Evolutionary conservation across 2,113 vertebrate genomes (phyloP).

Genomic region (Protomyctophum bolini): DNA sequence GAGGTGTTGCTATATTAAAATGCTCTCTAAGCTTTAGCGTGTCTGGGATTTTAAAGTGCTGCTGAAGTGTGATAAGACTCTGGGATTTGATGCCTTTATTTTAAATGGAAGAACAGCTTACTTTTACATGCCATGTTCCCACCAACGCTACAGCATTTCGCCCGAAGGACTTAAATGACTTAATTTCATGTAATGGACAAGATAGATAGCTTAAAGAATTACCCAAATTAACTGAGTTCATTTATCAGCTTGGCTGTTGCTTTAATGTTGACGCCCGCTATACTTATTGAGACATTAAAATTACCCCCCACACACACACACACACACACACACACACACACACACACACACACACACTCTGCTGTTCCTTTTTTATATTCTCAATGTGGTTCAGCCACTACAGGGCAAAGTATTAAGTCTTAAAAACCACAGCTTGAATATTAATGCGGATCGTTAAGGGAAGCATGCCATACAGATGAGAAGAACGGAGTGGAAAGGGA

Average conservation of each 20-base stretch:
- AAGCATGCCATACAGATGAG: slow-evolving; percentile 28
- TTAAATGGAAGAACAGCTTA: slow-evolving; percentile 33
- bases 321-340: not conserved
- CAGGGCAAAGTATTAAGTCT: slow-evolving; percentile 1
- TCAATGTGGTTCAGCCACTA: slow-evolving; percentile 3
- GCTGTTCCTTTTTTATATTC: slow-evolving; percentile 24
- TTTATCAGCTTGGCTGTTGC: slow-evolving; percentile 10
- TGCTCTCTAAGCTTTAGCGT: slow-evolving; percentile 37
- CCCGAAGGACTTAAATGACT: slow-evolving; percentile 27
- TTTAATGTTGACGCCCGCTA: slow-evolving; percentile 22
- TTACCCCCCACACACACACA: not conserved
- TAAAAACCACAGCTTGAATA: slow-evolving; percentile 44
- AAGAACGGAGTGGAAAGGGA: slow-evolving; percentile 2
- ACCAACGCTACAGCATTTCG: slow-evolving; percentile 1
- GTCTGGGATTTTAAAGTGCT: slow-evolving; percentile 39
- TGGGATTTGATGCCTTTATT: slow-evolving; percentile 45
- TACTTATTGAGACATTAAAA: slow-evolving; percentile 20
- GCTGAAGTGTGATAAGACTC: slow-evolving; percentile 43
- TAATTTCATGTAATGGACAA: slow-evolving; percentile 52
- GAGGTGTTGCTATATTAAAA: slow-evolving; percentile 35
- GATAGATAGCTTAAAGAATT: slow-evolving; percentile 37
- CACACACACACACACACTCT: slow-evolving; percentile 14
- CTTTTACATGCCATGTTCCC: slow-evolving; percentile 29
- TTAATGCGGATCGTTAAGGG: slow-evolving; percentile 25
- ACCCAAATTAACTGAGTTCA: slow-evolving; percentile 41